A percentile compares a stretch with the other conserved stretches of the same genome.
Conservation (phyloP, 2,888 invertebrate genomes). For the Apoda limacodes region DNA sequence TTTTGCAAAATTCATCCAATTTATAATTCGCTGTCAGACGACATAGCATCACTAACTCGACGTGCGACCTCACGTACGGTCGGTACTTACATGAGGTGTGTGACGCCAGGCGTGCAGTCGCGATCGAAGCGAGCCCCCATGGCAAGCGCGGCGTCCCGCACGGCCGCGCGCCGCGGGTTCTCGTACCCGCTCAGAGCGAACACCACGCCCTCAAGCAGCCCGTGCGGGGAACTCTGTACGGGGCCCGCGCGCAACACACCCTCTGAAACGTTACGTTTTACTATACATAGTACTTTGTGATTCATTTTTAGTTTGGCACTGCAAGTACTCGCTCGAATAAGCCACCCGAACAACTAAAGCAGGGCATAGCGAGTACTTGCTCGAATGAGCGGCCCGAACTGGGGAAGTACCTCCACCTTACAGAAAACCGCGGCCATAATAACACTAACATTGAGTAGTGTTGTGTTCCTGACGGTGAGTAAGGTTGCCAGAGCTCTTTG, state of each 20-base stretch:
- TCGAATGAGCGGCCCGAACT: no score
- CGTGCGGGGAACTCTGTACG: slow-evolving; percentile 10
- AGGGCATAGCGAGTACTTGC: no score
- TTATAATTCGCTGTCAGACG: no score
- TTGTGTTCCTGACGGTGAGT: no score
- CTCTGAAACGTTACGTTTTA: background rate
- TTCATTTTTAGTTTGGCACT: background rate
- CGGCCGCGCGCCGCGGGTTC: slow-evolving; percentile 79
- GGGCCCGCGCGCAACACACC: slow-evolving; percentile 3
- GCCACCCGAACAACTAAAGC: no score
- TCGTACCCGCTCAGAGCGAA: slow-evolving; percentile 90
- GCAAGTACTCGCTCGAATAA: background rate
- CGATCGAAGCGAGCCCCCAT: slow-evolving; percentile 84
- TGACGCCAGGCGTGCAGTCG: slow-evolving; percentile 81
- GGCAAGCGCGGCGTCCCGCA: slow-evolving; percentile 76
- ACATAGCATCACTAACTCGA: no score
- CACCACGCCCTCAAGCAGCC: slow-evolving; percentile 72
- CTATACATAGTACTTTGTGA: no score
- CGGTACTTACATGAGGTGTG: slow-evolving; percentile 85
- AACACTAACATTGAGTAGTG: no score
- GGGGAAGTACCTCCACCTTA: no score
- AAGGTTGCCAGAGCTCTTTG: background rate
- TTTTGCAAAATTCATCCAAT: no score
- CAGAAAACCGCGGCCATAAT: no score
- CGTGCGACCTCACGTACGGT: background rate